Base-by-base conservation (phyloP, 2,888 invertebrate species). In the Drosophila buzzatii region DNA sequence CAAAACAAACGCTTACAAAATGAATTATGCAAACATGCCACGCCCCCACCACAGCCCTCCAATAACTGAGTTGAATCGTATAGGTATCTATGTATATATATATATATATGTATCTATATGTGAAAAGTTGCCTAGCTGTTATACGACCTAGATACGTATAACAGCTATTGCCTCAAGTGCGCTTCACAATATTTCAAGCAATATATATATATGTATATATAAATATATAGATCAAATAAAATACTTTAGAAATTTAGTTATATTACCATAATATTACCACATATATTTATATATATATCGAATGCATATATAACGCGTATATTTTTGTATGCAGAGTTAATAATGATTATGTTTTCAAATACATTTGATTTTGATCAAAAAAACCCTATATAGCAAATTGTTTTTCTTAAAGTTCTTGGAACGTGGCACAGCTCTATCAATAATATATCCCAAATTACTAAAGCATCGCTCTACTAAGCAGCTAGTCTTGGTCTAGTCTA, bases 281-380 rank as follows among this genome's bases (percentile, higher is more conserved):
- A 31, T 49, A 31, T 49, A 31, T 31, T 27, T 27, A 31, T 31
- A 27, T 47, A 49, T 49, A 31, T 49, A 47, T 45, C 23, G 12
- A 42, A 59, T 52, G 12, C 14, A 45, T 45, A 39, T 60, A 44
- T n/a, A 66, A 58, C 67, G 79, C 64, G 56, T 78, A 76, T 73
- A 53, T 75, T 76, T 80, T 83, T 81, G 66, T 81, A 83, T 83
- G 62, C 84, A 81, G 69, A 83, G 74, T 71, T 74, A 55, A 81
- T 69, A 81, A 82, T 70, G 68, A 82, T 68, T 66, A 72, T 82
- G 69, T 79, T 75, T 67, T 31, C 49, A 79, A 75, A 78, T 81
- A 75, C 63, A 82, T 75, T 82, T 75, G 76, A 76, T 75, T 80
- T 59, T 59, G 49, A 81, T 58, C 63, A 66, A 81, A 70, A 81